Percentiles rank a stretch among this genome's conserved stretches.
These are phyloP conservation scores for Linnaemya tessellans DNA, from an alignment of 2,888 invertebrate species.

Conservation along the genomic window DNA sequence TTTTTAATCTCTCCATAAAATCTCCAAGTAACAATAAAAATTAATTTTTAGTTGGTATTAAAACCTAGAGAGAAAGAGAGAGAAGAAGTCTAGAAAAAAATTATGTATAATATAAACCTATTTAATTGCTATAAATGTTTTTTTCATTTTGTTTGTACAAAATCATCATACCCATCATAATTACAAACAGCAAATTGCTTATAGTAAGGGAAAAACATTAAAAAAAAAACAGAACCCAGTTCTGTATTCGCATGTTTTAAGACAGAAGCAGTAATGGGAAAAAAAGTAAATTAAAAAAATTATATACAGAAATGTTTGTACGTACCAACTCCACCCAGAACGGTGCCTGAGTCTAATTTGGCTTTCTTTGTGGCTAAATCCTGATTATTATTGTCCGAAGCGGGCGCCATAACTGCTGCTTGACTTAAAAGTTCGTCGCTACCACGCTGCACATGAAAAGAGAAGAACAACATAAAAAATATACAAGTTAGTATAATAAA, in stretches of 20 bases:
- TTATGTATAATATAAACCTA: conserved; percentile 53
- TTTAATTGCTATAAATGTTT: conserved; percentile 63
- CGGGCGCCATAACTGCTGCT: conserved; percentile 96
- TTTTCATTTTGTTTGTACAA: conserved; percentile 48
- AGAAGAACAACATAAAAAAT: conserved; percentile 53
- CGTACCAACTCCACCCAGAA: conserved; percentile 83
- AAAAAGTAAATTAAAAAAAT: conserved; percentile 1
- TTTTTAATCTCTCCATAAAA: conserved; percentile 36
- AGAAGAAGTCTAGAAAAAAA: too few relatives aligned
- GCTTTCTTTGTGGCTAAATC: conserved; percentile 97
- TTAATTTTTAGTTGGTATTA: conserved; percentile 9
- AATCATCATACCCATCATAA: conserved; percentile 27
- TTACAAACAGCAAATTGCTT: conserved; percentile 16
- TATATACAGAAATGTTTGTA: conserved; percentile 56
- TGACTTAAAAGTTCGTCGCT: conserved; percentile 98
- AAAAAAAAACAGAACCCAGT: neutral
- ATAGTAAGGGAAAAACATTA: conserved; percentile 13
- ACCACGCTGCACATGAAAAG: conserved; percentile 90
- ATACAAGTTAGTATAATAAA: conserved; percentile 75
- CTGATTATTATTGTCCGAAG: conserved; percentile 97
- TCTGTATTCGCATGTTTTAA: neutral
- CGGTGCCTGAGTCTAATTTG: conserved; percentile 84
- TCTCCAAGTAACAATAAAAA: conserved; percentile 37
- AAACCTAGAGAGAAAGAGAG: conserved; percentile 26
- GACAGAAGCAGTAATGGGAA: neutral